phyloP scores from a whole-genome alignment of 2,797 vertebrate genomes.

The Hydrocynus forskahlii region DNA sequence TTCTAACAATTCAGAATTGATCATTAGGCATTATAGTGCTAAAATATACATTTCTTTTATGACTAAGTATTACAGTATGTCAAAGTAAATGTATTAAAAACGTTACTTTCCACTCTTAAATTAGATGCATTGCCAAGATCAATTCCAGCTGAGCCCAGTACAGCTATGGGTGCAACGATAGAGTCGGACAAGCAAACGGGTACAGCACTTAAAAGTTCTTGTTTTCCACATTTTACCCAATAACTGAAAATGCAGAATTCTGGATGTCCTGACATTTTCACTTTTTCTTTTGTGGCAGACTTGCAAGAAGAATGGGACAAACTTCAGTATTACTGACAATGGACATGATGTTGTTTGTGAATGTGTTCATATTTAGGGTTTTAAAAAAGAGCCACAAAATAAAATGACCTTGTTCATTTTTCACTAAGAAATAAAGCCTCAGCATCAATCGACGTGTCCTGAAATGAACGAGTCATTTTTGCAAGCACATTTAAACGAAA shows the following conservation, averaged over 20 bases:
- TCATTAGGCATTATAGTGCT: no score
- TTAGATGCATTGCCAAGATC: slow-evolving; percentile 66
- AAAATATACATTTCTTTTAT: background rate
- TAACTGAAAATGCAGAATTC: background rate
- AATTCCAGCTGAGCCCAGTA: slow-evolving; percentile 59
- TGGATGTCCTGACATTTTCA: background rate
- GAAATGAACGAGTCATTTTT: background rate
- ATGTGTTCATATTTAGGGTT: slow-evolving; percentile 3
- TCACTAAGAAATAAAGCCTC: background rate
- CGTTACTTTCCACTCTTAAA: slow-evolving; percentile 34
- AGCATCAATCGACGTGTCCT: background rate
- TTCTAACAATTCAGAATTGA: no score
- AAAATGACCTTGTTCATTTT: background rate
- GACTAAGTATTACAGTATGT: background rate
- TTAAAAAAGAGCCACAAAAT: background rate
- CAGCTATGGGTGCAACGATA: slow-evolving; percentile 55
- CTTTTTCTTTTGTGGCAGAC: slow-evolving; percentile 61
- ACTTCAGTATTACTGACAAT: slow-evolving; percentile 69
- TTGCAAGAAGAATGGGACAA: slow-evolving; percentile 72
- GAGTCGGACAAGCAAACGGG: slow-evolving; percentile 68
- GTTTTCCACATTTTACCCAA: background rate
- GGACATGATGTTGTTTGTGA: slow-evolving; percentile 42
- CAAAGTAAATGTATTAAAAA: slow-evolving; percentile 33
- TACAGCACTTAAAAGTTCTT: slow-evolving; percentile 36
- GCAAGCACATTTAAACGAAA: slow-evolving; percentile 4